Percentiles rank a stretch among this genome's conserved stretches.
phyloP scores from a whole-genome alignment of 2,797 vertebrate species.

The Arnoldichthys spilopterus region DNA sequence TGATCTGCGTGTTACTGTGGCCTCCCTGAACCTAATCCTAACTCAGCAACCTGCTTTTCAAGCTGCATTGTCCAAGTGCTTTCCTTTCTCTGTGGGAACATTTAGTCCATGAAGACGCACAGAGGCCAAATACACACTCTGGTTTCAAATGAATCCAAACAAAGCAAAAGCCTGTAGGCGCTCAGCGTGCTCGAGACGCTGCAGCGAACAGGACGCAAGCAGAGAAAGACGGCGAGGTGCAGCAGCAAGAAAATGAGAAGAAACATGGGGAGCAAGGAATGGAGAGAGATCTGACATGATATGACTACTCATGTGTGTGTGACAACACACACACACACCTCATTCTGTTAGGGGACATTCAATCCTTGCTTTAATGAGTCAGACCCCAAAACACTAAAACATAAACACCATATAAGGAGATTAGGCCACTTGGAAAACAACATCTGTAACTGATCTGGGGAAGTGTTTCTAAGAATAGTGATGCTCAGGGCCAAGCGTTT shows the following conservation, averaged over 20 bases:
- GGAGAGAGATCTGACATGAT: neutral
- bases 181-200: no score
- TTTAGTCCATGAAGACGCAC: no score
- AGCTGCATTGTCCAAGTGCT: no score
- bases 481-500: neutral
- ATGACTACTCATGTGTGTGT: neutral
- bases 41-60: no score
- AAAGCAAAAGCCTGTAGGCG: no score
- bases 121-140: no score
- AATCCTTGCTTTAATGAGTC: constrained; percentile 33
- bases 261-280: neutral
- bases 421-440: constrained; percentile 9
- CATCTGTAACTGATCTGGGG: constrained; percentile 47
- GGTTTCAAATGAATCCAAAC: no score
- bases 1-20: neutral
- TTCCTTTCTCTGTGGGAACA: no score
- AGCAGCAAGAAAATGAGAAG: no score
- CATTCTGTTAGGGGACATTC: neutral
- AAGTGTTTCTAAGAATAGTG: neutral
- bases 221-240: no score
- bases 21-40: neutral
- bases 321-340: neutral
- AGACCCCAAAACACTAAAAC: constrained; percentile 14
- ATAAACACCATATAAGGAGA: constrained; percentile 38
- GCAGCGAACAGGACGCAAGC: no score